These are phyloP conservation scores for Drosophila ochracea DNA, from an alignment of 2,888 invertebrate species.

Conservation along the genomic window DNA sequence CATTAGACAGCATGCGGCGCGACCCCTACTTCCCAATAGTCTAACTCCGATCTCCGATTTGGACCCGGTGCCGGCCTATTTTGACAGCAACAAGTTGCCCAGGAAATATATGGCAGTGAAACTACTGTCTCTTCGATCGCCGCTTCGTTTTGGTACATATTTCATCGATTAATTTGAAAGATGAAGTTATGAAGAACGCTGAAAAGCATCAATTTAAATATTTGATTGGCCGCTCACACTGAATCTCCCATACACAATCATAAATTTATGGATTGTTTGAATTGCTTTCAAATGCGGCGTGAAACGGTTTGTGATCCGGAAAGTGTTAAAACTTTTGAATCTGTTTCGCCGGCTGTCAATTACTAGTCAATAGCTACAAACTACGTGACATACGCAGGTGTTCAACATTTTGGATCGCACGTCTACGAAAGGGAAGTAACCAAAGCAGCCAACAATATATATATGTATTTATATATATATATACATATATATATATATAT, in stretches of 20 bases:
- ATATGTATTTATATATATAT: conserved; percentile 1
- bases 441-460: conserved; percentile 38
- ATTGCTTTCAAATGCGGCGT: conserved; percentile 73
- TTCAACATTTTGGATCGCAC: conserved; percentile 30
- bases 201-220: conserved; percentile 77
- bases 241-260: conserved; percentile 65
- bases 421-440: conserved; percentile 52
- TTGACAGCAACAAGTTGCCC: conserved; percentile 81
- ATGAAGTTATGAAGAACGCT: conserved; percentile 81
- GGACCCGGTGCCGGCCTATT: conserved; percentile 62
- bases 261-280: conserved; percentile 80
- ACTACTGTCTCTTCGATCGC: conserved; percentile 56
- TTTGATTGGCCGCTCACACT: conserved; percentile 71
- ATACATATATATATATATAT: background rate
- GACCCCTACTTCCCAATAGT: conserved; percentile 18
- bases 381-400: conserved; percentile 76
- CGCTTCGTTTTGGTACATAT: conserved; percentile 75
- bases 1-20: conserved; percentile 70
- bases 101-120: conserved; percentile 68
- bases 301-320: conserved; percentile 70
- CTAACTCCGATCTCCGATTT: conserved; percentile 15
- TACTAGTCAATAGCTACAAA: conserved; percentile 25
- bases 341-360: conserved; percentile 60
- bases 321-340: conserved; percentile 45
- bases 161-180: conserved; percentile 82